These are phyloP conservation scores for Phaetusa simplex DNA, from an alignment of 2,113 vertebrate species.

Conservation along the genomic window DNA sequence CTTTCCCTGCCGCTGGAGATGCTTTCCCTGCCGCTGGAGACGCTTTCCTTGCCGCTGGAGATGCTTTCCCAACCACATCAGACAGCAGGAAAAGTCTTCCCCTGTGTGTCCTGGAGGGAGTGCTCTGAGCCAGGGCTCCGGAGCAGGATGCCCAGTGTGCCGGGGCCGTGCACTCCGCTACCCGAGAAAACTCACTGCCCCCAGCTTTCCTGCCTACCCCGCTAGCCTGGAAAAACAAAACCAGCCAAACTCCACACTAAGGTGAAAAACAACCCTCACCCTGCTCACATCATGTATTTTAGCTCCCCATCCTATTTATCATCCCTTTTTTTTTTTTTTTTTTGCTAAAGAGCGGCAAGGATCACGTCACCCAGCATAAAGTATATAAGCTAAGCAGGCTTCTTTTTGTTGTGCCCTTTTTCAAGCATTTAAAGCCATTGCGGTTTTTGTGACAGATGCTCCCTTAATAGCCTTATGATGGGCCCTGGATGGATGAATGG, in stretches of 20 bases:
- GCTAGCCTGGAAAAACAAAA: not conserved
- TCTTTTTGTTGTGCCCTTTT: not conserved
- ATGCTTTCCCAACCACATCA: not conserved
- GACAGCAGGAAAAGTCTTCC: not conserved
- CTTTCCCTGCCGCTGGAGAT: not conserved
- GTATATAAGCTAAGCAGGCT: not conserved
- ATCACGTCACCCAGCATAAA: not conserved
- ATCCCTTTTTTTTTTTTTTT: not conserved
- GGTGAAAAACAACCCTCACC: not conserved
- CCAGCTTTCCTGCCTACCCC: rapidly evolving
- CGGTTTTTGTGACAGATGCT: constrained; percentile 36
- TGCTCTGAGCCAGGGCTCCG: not conserved
- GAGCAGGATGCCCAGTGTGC: not conserved
- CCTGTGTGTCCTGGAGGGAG: not conserved
- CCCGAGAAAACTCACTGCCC: not conserved
- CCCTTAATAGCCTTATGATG: constrained; percentile 10
- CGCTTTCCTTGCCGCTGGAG: not conserved
- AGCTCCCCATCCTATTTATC: not conserved
- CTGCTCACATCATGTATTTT: rapidly evolving
- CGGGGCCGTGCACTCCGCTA: not conserved
- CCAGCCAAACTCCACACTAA: not conserved
- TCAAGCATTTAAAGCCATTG: not conserved
- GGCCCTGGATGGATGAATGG: constrained; percentile 4
- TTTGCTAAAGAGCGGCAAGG: not conserved
- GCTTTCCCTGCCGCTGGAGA: not conserved